Conservation (phyloP, 2,113 vertebrate species). For the Anarrhichthys ocellatus region DNA sequence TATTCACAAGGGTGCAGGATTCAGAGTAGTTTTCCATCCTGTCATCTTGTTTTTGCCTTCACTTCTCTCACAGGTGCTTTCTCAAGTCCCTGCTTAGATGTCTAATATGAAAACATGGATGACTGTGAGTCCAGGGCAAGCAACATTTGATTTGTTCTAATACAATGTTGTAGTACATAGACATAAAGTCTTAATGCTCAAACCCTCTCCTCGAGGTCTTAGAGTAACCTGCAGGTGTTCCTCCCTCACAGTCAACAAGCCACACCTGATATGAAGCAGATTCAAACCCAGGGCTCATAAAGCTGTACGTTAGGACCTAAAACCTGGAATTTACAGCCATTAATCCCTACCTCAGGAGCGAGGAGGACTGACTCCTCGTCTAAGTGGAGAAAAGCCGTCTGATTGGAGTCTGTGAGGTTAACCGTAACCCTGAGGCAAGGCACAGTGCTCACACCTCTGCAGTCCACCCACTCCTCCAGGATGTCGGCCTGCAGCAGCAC, state of each 20-base stretch:
- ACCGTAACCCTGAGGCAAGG: slow-evolving; percentile 85
- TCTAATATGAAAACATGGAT: slow-evolving; percentile 24
- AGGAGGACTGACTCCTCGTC: slow-evolving; percentile 83
- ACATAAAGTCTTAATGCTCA: slow-evolving; percentile 4
- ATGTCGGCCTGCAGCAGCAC: slow-evolving; percentile 74
- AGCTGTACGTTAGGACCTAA: neutral
- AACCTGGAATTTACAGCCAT: slow-evolving; percentile 11
- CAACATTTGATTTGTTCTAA: too few species aligned
- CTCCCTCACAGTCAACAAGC: neutral
- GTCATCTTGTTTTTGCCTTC: slow-evolving; percentile 24
- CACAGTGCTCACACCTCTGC: slow-evolving; percentile 74
- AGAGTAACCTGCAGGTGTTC: neutral
- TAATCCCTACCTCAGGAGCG: slow-evolving; percentile 80
- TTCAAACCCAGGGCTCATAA: neutral
- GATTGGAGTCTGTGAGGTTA: slow-evolving; percentile 75
- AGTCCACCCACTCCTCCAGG: slow-evolving; percentile 81
- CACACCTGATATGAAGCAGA: neutral
- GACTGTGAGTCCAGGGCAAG: neutral
- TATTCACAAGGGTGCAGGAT: slow-evolving; percentile 20
- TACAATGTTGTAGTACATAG: neutral
- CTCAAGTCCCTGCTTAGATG: slow-evolving; percentile 10
- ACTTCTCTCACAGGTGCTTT: neutral
- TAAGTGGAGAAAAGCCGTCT: slow-evolving; percentile 78
- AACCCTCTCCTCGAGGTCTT: neutral
- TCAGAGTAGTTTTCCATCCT: slow-evolving; percentile 30